Conservation (phyloP, 2,113 vertebrate genomes). For the Oncorhynchus kisutch region DNA sequence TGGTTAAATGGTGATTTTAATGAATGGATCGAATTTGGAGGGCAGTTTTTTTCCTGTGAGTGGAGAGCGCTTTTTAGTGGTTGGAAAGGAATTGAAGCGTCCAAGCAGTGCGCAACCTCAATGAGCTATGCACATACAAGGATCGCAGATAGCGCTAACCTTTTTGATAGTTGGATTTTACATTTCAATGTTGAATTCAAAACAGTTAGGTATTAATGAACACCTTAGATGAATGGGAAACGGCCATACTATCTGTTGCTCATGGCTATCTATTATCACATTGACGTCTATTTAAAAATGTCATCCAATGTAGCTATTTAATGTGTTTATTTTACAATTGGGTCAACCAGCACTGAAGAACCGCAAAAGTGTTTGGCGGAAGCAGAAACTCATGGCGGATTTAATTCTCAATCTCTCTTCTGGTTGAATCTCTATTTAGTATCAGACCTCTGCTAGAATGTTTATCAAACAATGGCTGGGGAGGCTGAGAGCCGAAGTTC, state of each 20-base stretch:
- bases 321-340: background rate
- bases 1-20: no score
- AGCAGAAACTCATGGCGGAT: background rate
- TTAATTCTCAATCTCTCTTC: slow-evolving; percentile 7
- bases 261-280: background rate
- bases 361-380: background rate
- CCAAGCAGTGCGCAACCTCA: no score
- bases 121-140: no score
- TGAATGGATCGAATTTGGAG: no score
- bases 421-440: slow-evolving; percentile 13
- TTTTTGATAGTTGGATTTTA: no score
- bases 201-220: background rate
- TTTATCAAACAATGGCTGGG: slow-evolving; percentile 14
- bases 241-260: background rate
- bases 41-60: no score
- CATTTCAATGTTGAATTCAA: no score
- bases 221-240: background rate
- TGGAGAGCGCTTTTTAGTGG: no score
- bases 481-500: background rate
- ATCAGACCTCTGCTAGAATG: slow-evolving; percentile 4
- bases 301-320: background rate
- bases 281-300: background rate
- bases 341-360: slow-evolving; percentile 1
- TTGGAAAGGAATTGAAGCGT: no score
- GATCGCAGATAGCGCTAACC: no score